phyloP scores from a whole-genome alignment of 1,140 invertebrate genomes.

The Nephila pilipes region DNA sequence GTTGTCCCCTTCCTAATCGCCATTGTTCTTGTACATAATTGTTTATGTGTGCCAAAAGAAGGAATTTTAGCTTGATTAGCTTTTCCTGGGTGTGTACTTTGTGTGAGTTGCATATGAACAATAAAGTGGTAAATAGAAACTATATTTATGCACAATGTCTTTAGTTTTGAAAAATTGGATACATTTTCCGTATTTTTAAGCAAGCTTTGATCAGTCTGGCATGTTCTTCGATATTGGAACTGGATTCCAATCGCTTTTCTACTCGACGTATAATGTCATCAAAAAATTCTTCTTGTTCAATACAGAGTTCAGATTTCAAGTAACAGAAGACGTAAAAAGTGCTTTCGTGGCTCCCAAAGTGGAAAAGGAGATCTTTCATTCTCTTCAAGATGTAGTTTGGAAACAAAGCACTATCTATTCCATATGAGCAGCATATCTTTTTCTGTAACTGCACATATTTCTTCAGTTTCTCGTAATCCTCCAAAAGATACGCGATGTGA shows the following conservation, averaged over 20 bases:
- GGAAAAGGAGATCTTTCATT: background rate
- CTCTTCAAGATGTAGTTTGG: background rate
- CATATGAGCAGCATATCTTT: background rate
- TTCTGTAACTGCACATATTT: background rate
- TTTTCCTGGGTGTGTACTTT: too few species aligned
- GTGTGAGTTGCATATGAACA: background rate
- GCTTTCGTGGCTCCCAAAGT: background rate
- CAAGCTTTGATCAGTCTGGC: background rate
- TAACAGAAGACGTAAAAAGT: background rate
- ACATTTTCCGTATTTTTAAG: background rate
- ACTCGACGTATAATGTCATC: background rate
- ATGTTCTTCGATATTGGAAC: background rate
- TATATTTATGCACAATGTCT: background rate
- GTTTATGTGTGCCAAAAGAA: too few species aligned
- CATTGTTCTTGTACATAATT: too few species aligned
- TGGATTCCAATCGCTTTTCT: background rate
- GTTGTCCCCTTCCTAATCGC: too few species aligned
- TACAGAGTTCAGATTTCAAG: background rate
- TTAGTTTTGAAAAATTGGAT: background rate
- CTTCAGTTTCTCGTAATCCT: background rate
- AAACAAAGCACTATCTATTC: background rate
- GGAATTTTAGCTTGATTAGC: too few species aligned
- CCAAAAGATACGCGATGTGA: background rate
- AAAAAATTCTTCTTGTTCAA: conserved; percentile 2
- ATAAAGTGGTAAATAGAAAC: background rate